Base-by-base conservation (phyloP, 2,797 vertebrate species). In the Gadopsis bispinosus region DNA sequence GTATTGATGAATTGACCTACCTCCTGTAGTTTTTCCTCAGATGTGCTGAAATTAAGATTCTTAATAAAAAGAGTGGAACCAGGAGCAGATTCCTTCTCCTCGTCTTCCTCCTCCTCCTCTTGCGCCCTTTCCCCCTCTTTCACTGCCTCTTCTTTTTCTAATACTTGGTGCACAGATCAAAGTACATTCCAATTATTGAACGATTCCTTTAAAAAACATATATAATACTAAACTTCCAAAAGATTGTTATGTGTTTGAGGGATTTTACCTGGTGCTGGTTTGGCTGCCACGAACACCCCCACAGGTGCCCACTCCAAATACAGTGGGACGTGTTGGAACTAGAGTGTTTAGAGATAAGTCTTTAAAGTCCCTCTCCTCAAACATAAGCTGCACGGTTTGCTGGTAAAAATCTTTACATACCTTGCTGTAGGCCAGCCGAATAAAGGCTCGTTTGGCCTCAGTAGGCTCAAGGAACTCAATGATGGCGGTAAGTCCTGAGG, bases 221-320 rank as follows among this genome's bases (percentile, higher is more conserved):
- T 26, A 26, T 26, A 71, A 35, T 1, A 0, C 4, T 7, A 69
- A 63, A 54, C 7, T 1, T 39, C 3, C 39, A 53, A 62, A 80
- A 29, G 9, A n/a, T 0, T 66, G 60, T 72, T 45, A 50, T 7
- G 29, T 20, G 0, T 77, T 59, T 39, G 17, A 13, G n/a, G 16
- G 5, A n/a, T 31, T 54, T n/a, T 87, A 92, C 92, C 93, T 88
- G 78, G 62, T 75, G 80, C 63, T 68, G 79, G 78, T 91, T 7
- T 93, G 73, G 73, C 69, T 41, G 86, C 81, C 29, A 95, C 87
- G 87, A 99, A 99, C 81, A 99, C 94, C 0, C 95, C 95, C 48
- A 96, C 80, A 0, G 98, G 98, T 22, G 98, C 98, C 98, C 98
- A 99, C 83, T 99, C 98, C 87, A 99, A 92, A 75, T 98, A 99